Evolutionary conservation across 2,888 invertebrate genomes (phyloP).

Genomic region (Pheosia gnoma): DNA sequence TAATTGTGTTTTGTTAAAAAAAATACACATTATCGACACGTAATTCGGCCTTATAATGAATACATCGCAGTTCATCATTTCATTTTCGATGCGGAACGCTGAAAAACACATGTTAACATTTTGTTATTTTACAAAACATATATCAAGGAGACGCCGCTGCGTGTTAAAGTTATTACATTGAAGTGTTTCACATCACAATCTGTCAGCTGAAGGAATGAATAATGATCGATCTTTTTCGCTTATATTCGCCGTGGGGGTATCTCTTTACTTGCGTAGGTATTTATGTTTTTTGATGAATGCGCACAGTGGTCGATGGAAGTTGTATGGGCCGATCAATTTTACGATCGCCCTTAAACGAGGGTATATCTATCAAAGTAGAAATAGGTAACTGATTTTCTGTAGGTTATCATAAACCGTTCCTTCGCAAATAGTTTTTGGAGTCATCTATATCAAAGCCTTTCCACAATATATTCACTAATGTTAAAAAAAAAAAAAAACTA

Average conservation of each 20-base stretch:
- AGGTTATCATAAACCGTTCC: not conserved
- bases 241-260: slow-evolving; percentile 62
- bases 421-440: not conserved
- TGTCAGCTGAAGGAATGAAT: slow-evolving; percentile 73
- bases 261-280: slow-evolving; percentile 55
- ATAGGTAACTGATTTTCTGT: slow-evolving; percentile 26
- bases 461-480: too few species aligned
- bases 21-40: not conserved
- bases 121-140: slow-evolving; percentile 64
- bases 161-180: slow-evolving; percentile 70
- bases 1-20: not conserved
- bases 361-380: slow-evolving; percentile 35
- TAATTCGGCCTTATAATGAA: slow-evolving; percentile 15
- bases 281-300: slow-evolving; percentile 48
- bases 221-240: slow-evolving; percentile 71
- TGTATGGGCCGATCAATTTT: slow-evolving; percentile 42
- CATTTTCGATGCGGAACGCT: slow-evolving; percentile 14
- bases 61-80: slow-evolving; percentile 7
- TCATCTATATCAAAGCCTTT: not conserved
- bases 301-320: slow-evolving; percentile 38
- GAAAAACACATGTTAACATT: slow-evolving; percentile 60
- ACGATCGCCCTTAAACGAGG: slow-evolving; percentile 29
- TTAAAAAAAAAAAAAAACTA: too few species aligned
- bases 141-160: slow-evolving; percentile 56
- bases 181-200: slow-evolving; percentile 75